A percentile compares a stretch with the other conserved stretches of the same genome.
Evolutionary conservation across 2,113 vertebrate genomes (phyloP).

Genomic region (Albula goreensis): DNA sequence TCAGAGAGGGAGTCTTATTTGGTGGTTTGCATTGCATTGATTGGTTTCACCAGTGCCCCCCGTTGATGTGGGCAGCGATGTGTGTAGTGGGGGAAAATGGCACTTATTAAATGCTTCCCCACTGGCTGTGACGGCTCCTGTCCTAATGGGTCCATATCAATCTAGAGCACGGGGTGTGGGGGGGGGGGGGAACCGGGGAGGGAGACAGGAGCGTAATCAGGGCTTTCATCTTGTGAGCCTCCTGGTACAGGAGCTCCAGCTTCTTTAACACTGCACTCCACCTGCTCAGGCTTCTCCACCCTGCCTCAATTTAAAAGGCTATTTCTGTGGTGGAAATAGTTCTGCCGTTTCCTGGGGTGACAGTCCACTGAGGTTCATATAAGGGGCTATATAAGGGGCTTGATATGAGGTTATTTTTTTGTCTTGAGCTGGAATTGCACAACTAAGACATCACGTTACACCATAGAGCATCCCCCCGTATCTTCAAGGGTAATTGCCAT

Average conservation of each 20-base stretch:
- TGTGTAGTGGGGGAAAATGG: neutral
- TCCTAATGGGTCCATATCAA: neutral
- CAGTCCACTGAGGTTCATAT: too few species aligned
- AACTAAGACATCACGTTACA: too few species aligned
- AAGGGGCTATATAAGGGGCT: too few species aligned
- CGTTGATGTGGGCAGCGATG: neutral
- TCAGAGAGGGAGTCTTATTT: neutral
- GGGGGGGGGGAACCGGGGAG: neutral
- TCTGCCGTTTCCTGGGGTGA: too few species aligned
- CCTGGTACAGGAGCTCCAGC: neutral
- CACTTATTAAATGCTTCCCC: neutral
- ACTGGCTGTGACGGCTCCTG: neutral
- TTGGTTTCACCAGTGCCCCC: neutral
- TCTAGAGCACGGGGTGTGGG: neutral
- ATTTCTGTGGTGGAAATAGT: too few species aligned
- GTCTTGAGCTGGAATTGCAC: too few species aligned
- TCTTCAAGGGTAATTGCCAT: too few species aligned
- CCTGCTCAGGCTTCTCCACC: neutral
- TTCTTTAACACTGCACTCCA: neutral
- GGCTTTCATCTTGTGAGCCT: constrained; percentile 7
- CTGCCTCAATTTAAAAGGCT: neutral
- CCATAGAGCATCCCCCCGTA: too few species aligned
- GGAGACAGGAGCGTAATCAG: neutral
- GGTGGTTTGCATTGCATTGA: neutral
- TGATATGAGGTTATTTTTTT: too few species aligned